These are phyloP conservation scores for Tigriopus californicus DNA, from an alignment of 2,888 invertebrate genomes.

Conservation along the genomic window DNA sequence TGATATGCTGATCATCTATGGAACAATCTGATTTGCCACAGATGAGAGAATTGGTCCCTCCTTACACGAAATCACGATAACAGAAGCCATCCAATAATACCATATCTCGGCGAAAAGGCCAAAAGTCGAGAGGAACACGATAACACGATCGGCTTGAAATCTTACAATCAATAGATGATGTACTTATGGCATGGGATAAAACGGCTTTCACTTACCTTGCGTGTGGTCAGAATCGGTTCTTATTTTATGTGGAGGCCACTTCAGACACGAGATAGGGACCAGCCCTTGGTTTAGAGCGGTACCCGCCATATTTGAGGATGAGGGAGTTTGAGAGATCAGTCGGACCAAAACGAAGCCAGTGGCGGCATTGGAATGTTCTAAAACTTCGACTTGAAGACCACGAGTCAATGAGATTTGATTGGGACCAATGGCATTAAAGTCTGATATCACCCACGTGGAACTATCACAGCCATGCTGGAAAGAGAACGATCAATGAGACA, in stretches of 20 bases:
- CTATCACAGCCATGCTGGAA: slow-evolving; percentile 43
- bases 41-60: no score
- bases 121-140: no score
- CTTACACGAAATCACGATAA: no score
- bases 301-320: background rate
- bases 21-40: no score
- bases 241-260: slow-evolving; percentile 22
- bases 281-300: slow-evolving; percentile 25
- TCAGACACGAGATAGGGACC: slow-evolving; percentile 27
- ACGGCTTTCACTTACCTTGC: no score
- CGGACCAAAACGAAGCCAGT: slow-evolving; percentile 28
- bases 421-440: slow-evolving; percentile 51
- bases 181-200: no score
- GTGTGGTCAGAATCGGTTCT: no score
- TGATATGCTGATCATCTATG: no score
- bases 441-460: slow-evolving; percentile 72
- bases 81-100: no score
- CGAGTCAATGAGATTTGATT: slow-evolving; percentile 66
- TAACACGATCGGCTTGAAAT: no score
- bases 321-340: slow-evolving; percentile 13
- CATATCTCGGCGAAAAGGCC: no score
- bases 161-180: no score
- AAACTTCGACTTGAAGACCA: slow-evolving; percentile 82
- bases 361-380: slow-evolving; percentile 46
- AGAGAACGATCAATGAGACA: background rate